phyloP scores from a whole-genome alignment of 1,140 invertebrate genomes.

The Trichoplusia ni region DNA sequence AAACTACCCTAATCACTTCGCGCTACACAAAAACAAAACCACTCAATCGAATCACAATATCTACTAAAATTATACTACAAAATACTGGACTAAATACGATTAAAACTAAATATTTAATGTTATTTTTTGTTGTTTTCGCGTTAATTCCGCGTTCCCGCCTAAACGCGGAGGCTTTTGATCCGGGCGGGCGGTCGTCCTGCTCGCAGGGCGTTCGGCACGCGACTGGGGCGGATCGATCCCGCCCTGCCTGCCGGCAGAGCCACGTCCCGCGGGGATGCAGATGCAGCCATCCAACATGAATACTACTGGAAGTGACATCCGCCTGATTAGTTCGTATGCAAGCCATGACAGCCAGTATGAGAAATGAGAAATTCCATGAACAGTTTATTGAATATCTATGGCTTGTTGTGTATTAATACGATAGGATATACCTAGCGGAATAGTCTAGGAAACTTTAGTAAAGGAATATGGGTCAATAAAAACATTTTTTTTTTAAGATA shows the following conservation, averaged over 20 bases:
- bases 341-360: no score
- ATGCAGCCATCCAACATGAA: slow-evolving; percentile 54
- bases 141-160: slow-evolving; percentile 65
- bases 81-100: background rate
- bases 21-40: slow-evolving; percentile 16
- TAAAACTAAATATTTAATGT: background rate
- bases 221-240: slow-evolving; percentile 78
- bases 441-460: no score
- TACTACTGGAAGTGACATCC: slow-evolving; percentile 55
- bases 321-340: no score
- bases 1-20: slow-evolving; percentile 18
- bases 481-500: no score
- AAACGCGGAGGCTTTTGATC: slow-evolving; percentile 63
- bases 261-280: slow-evolving; percentile 73
- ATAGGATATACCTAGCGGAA: no score
- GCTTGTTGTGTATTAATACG: no score
- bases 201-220: slow-evolving; percentile 52
- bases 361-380: no score
- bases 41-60: slow-evolving; percentile 8
- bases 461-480: no score
- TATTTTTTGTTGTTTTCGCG: background rate
- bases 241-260: slow-evolving; percentile 49
- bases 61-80: background rate
- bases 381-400: no score
- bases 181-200: slow-evolving; percentile 61